Evolutionary conservation across 2,888 invertebrate species (phyloP), one percentile per base, ranked within the genome.

Genomic region (Heteropelma amictum): DNA sequence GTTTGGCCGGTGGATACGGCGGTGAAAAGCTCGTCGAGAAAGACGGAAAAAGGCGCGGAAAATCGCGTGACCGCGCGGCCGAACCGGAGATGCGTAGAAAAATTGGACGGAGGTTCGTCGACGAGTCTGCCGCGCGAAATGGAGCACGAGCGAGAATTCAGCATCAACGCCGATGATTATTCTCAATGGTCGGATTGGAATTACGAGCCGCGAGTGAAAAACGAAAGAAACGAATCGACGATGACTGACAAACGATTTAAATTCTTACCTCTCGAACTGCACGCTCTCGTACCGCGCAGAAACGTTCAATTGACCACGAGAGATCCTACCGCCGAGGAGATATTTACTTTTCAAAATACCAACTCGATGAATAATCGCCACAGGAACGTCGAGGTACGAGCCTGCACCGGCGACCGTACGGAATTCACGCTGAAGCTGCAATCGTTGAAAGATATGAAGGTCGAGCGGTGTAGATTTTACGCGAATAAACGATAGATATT

Each of bases 121-220:
- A 54, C 35, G 28, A 65, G 45, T 10, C 35, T 7, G 17, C 33
- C 10, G 71, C 51, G 2, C 45, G 30, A 6, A 28, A 30, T 3
- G 38, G 2, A 7, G 19, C 8, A 4, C 10, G 40, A 1, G n/a
- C n/a, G 56, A 61, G 54, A 28, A 26, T 3, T 42, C n/a, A n/a
- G n/a, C n/a, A n/a, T 49, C 8, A 6, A 12, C 1, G 33, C 71
- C 2, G 49, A 26, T 4, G 77, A 80, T 51, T 65, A 78, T 45
- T 84, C 85, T 12, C 80, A 84, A 33, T 87, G 87, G 87, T 86
- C 87, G 12, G 77, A 85, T 26, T 87, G 87, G 87, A 67, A 40
- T 60, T 77, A 77, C 7, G 56, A 63, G 8, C 10, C 72, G 10
- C 28, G 33, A 26, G 28, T 12, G 7, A 35, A 4, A 54, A 70